Conservation (phyloP, 2,888 invertebrate species). For the Pyrrhia umbra region DNA sequence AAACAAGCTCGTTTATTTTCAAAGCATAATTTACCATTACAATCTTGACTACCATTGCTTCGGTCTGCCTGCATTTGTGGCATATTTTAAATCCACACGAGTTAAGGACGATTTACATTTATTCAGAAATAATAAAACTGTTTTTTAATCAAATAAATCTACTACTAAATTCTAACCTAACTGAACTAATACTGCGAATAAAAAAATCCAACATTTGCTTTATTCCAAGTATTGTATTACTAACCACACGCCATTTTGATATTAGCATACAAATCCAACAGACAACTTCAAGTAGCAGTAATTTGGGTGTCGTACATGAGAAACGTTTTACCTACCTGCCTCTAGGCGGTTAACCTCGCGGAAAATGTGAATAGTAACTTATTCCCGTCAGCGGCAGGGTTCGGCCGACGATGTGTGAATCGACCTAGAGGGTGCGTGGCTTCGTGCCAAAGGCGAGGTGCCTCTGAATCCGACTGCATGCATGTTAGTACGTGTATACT, state of each 20-base stretch:
- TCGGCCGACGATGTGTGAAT: slow-evolving; percentile 59
- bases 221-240: neutral
- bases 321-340: slow-evolving; percentile 48
- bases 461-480: slow-evolving; percentile 66
- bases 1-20: slow-evolving; percentile 25
- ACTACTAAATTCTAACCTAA: too few relatives aligned
- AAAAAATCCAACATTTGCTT: neutral
- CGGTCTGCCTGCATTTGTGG: slow-evolving; percentile 52
- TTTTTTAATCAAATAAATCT: neutral
- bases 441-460: slow-evolving; percentile 77
- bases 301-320: slow-evolving; percentile 53
- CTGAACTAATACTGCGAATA: too few relatives aligned
- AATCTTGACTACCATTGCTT: slow-evolving; percentile 50
- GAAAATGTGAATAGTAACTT: slow-evolving; percentile 60
- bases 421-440: slow-evolving; percentile 74
- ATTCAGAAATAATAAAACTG: neutral
- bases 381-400: slow-evolving; percentile 52
- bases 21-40: slow-evolving; percentile 42
- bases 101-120: slow-evolving; percentile 38
- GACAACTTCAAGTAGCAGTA: slow-evolving; percentile 39
- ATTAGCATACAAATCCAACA: slow-evolving; percentile 42
- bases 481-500: slow-evolving; percentile 69
- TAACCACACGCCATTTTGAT: slow-evolving; percentile 33
- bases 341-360: slow-evolving; percentile 42
- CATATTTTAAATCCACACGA: slow-evolving; percentile 53